Evolutionary conservation across 1,140 invertebrate species (phyloP).

Genomic region (Drosophila mayri): DNA sequence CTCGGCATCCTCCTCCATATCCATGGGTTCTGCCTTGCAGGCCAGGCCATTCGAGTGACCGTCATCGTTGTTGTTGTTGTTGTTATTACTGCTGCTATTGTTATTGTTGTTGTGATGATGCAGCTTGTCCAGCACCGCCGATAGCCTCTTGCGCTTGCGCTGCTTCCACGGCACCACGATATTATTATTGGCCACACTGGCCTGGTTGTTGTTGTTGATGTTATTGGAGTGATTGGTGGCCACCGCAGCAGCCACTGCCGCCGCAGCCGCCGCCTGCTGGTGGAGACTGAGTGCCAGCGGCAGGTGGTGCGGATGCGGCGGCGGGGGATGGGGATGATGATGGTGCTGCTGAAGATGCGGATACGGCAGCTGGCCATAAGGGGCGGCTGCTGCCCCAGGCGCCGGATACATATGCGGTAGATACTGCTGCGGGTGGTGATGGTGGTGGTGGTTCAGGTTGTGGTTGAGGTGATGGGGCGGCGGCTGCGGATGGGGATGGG

Average conservation of each 20-base stretch:
- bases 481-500: constrained; percentile 39
- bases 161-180: constrained; percentile 86
- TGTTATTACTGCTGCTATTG: constrained; percentile 48
- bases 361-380: constrained; percentile 72
- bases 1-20: constrained; percentile 73
- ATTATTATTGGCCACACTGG: constrained; percentile 88
- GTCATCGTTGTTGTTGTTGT: constrained; percentile 45
- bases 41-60: constrained; percentile 50
- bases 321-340: constrained; percentile 6
- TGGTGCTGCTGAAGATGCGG: constrained; percentile 64
- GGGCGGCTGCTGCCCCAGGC: constrained; percentile 37
- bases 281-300: constrained; percentile 53
- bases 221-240: constrained; percentile 80
- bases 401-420: constrained; percentile 59
- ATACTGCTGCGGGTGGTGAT: constrained; percentile 63
- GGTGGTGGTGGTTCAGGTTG: constrained; percentile 50
- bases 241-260: constrained; percentile 65
- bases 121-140: constrained; percentile 90
- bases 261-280: constrained; percentile 66
- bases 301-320: constrained; percentile 41
- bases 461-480: constrained; percentile 35
- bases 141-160: constrained; percentile 90
- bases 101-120: constrained; percentile 85
- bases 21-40: constrained; percentile 79
- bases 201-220: constrained; percentile 87